Percentiles rank a stretch among this genome's conserved stretches.
Conservation (phyloP, 2,888 invertebrate species). For the Drosophila putrida region DNA sequence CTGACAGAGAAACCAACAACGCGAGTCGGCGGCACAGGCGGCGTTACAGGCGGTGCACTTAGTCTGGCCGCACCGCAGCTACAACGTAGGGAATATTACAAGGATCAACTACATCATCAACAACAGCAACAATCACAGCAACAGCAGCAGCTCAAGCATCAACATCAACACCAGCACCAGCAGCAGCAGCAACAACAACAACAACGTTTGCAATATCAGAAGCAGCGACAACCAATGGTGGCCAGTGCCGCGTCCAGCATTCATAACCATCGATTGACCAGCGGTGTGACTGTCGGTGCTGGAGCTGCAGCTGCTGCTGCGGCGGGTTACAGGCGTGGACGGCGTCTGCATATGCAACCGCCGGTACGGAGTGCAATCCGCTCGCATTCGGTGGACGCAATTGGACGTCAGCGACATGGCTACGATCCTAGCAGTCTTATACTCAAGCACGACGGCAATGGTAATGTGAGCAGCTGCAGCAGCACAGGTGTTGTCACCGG, state of each 20-base stretch:
- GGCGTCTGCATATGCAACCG: constrained; percentile 63
- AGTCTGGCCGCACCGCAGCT: constrained; percentile 81
- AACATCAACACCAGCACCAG: constrained; percentile 56
- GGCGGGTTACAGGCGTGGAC: constrained; percentile 81
- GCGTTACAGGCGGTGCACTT: constrained; percentile 52
- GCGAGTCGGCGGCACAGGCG: constrained; percentile 15
- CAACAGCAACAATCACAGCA: constrained; percentile 61
- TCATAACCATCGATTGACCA: constrained; percentile 82
- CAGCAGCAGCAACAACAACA: constrained; percentile 55
- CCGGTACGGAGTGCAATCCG: constrained; percentile 69
- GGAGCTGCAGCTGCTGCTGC: constrained; percentile 51
- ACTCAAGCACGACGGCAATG: constrained; percentile 82
- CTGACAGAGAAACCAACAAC: constrained; percentile 49
- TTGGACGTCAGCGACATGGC: constrained; percentile 78
- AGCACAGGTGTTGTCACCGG: constrained; percentile 34
- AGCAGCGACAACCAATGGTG: constrained; percentile 83
- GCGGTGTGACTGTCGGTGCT: constrained; percentile 48
- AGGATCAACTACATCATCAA: constrained; percentile 61
- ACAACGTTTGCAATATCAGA: constrained; percentile 83
- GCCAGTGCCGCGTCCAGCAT: constrained; percentile 76
- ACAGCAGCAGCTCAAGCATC: constrained; percentile 42
- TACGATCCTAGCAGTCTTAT: constrained; percentile 83
- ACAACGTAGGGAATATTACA: constrained; percentile 81
- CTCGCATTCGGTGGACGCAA: constrained; percentile 85
- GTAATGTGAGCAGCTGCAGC: constrained; percentile 68